These are phyloP conservation scores for Corythoichthys haematopterus DNA, from an alignment of 2,113 vertebrate species.

Conservation along the genomic window DNA sequence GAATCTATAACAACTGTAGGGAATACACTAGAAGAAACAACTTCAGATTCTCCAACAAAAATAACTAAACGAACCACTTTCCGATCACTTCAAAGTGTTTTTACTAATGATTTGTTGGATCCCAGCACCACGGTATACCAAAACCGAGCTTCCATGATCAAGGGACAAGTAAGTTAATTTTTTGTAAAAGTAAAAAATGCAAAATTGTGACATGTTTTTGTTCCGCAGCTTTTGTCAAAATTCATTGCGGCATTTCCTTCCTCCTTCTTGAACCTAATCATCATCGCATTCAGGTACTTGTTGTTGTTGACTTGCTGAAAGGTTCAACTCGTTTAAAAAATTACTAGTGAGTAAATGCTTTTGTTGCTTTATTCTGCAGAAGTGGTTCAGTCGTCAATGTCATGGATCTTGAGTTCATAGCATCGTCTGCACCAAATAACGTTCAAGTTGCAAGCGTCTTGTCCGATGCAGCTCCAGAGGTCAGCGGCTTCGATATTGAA, in stretches of 20 bases:
- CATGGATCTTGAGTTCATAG: not conserved
- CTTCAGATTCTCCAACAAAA: no score
- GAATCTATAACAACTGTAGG: not conserved
- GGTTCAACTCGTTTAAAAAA: not conserved
- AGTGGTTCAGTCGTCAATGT: conserved; percentile 39
- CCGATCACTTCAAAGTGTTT: not conserved
- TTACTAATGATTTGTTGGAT: conserved; percentile 11
- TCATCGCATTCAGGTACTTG: conserved; percentile 32
- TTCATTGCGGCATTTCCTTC: not conserved
- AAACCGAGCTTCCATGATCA: not conserved
- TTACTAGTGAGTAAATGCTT: not conserved
- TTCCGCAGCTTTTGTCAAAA: conserved; percentile 19
- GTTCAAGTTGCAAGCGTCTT: conserved; percentile 21
- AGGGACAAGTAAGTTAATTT: not conserved
- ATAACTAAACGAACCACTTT: not conserved
- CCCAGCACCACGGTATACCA: not conserved
- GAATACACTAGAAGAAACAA: not conserved
- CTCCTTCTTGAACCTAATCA: conserved; percentile 6
- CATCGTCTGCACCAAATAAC: conserved; percentile 8
- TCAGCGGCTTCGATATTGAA: conserved; percentile 34
- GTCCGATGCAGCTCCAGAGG: conserved; percentile 6
- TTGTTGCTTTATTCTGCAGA: conserved; percentile 15
- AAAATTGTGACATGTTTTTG: not conserved
- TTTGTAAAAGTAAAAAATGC: not conserved
- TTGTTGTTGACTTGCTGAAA: not conserved